Evolutionary conservation across 2,888 invertebrate species (phyloP).

Genomic region (Disparrhopalites patrizii): DNA sequence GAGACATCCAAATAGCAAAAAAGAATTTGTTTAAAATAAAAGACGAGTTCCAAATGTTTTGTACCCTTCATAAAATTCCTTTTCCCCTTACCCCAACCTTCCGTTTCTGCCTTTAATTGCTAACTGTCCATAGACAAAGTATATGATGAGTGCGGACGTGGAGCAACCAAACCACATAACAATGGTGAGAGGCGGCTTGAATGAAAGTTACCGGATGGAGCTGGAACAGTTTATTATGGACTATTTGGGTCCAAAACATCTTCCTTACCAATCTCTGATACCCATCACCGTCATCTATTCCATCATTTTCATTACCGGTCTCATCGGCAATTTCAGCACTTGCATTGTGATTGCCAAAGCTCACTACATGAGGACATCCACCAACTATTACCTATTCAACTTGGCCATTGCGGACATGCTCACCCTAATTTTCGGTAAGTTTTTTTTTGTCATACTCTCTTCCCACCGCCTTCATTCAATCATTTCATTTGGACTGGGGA

Average conservation of each 20-base stretch:
- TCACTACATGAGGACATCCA: conserved; percentile 50
- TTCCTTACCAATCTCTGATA: conserved; percentile 47
- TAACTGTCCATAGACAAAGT: too few relatives aligned
- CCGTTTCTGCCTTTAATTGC: too few relatives aligned
- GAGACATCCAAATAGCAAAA: too few relatives aligned
- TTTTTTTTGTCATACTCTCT: neutral
- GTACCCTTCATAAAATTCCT: too few relatives aligned
- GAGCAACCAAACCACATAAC: conserved; percentile 3
- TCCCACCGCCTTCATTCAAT: neutral
- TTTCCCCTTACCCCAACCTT: too few relatives aligned
- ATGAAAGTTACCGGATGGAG: conserved; percentile 20
- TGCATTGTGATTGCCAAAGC: conserved; percentile 50
- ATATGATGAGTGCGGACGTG: conserved; percentile 17
- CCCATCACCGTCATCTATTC: conserved; percentile 49
- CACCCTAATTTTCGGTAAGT: conserved; percentile 50
- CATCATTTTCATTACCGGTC: conserved; percentile 49
- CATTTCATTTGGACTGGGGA: neutral
- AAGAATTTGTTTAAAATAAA: too few relatives aligned
- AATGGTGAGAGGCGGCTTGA: conserved; percentile 16
- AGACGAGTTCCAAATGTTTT: too few relatives aligned
- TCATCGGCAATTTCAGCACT: conserved; percentile 49
- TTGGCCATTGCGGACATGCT: conserved; percentile 50
- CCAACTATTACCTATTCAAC: conserved; percentile 50
- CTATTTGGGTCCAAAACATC: conserved; percentile 47
- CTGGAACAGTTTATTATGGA: conserved; percentile 25